A percentile compares a stretch with the other conserved stretches of the same genome.
phyloP scores from a whole-genome alignment of 2,797 vertebrate species.

The Cynodonichthys magdalenae region DNA sequence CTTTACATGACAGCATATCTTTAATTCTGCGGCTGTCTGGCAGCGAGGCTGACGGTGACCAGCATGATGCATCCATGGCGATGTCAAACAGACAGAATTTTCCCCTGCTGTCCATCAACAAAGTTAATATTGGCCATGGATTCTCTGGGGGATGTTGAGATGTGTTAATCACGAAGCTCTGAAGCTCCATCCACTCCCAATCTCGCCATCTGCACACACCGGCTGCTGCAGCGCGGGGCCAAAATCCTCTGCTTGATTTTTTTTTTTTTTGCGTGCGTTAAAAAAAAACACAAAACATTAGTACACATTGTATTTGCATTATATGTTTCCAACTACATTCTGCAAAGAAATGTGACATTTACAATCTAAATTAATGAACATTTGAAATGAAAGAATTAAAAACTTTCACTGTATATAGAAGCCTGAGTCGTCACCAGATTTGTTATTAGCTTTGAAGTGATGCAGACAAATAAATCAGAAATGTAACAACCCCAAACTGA shows the following conservation, averaged over 20 bases:
- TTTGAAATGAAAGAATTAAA: background rate
- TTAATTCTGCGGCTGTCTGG: background rate
- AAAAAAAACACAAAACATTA: slow-evolving; percentile 1
- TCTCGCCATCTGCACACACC: slow-evolving; percentile 78
- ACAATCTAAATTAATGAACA: too few relatives aligned
- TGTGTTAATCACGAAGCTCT: slow-evolving; percentile 74
- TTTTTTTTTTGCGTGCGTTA: slow-evolving; percentile 8
- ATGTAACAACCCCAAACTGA: too few relatives aligned
- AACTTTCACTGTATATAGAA: background rate
- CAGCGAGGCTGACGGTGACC: slow-evolving; percentile 8
- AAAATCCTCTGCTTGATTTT: slow-evolving; percentile 30
- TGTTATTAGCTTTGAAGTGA: background rate
- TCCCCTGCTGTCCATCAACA: slow-evolving; percentile 30
- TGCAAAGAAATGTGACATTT: too few relatives aligned
- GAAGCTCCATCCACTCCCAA: slow-evolving; percentile 69
- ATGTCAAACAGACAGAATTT: slow-evolving; percentile 31
- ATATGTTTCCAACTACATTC: background rate
- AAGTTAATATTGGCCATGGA: slow-evolving; percentile 56
- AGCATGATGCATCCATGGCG: slow-evolving; percentile 18
- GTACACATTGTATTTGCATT: slow-evolving; percentile 15
- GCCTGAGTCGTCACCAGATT: background rate
- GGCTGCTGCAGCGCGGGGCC: slow-evolving; percentile 66
- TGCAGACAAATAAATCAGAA: too few relatives aligned
- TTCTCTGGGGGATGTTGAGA: slow-evolving; percentile 65
- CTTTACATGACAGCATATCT: background rate